Conservation (phyloP, 2,797 vertebrate genomes). For the Protosalanx chinensis region DNA sequence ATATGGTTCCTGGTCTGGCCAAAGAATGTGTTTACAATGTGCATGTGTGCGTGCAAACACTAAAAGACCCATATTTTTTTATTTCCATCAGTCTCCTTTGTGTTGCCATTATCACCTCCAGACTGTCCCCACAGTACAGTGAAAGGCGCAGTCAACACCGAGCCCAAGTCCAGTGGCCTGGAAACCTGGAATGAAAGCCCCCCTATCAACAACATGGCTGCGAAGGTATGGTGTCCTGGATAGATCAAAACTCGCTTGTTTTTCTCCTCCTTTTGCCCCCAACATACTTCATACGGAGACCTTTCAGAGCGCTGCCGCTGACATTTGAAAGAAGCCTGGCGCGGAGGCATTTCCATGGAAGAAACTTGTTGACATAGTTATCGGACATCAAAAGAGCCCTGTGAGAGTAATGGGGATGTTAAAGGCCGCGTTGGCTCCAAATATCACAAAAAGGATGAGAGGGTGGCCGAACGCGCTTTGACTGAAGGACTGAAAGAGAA, state of each 20-base stretch:
- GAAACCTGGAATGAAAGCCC: background rate
- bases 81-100: background rate
- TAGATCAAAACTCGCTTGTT: constrained; percentile 31
- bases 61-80: too few relatives aligned
- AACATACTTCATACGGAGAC: constrained; percentile 25
- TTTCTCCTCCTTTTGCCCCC: constrained; percentile 20
- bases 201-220: background rate
- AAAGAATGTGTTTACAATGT: background rate
- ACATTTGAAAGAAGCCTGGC: constrained; percentile 51
- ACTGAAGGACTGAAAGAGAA: constrained; percentile 48
- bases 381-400: constrained; percentile 59
- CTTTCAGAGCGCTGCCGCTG: constrained; percentile 46
- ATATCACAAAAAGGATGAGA: constrained; percentile 52
- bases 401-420: constrained; percentile 60
- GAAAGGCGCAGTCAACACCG: background rate
- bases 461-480: constrained; percentile 44
- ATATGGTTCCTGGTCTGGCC: too few relatives aligned
- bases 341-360: constrained; percentile 57
- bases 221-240: background rate
- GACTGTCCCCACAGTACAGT: background rate
- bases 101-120: background rate
- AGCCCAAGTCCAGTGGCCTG: background rate
- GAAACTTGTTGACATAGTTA: constrained; percentile 68
- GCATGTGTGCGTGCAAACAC: background rate
- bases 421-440: constrained; percentile 61